Evolutionary conservation across 2,113 vertebrate species (phyloP).

Genomic region (Tachysurus fulvidraco): DNA sequence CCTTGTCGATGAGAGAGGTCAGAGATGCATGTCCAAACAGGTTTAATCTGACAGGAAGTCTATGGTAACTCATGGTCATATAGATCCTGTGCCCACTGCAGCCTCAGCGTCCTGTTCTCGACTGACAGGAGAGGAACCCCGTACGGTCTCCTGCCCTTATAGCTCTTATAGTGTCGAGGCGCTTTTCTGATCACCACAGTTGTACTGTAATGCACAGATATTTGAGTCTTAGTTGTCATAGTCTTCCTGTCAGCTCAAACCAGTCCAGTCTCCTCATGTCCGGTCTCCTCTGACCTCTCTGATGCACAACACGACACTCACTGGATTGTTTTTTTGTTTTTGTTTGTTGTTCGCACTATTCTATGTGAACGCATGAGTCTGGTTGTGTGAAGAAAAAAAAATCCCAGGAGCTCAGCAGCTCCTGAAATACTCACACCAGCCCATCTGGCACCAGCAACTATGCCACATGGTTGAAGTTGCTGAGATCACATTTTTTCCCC

Average conservation of each 20-base stretch:
- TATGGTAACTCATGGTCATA: not conserved
- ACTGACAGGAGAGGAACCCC: not conserved
- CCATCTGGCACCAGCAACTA: not conserved
- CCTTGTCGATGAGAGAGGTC: not conserved
- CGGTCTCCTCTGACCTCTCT: not conserved
- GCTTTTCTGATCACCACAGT: slow-evolving; percentile 1
- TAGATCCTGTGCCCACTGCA: not conserved
- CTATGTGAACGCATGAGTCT: not conserved
- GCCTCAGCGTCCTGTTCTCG: not conserved
- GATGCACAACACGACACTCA: not conserved
- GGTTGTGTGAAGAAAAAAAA: not conserved
- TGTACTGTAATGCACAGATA: not conserved
- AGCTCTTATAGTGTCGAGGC: not conserved
- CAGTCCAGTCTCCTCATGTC: not conserved
- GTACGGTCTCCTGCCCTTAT: not conserved
- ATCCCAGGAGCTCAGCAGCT: not conserved
- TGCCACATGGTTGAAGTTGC: not conserved
- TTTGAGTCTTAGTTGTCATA: not conserved
- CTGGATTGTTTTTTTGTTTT: not conserved
- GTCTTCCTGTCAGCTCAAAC: not conserved
- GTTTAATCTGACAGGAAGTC: not conserved
- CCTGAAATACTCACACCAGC: not conserved
- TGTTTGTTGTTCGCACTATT: not conserved
- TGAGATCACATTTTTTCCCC: not conserved
- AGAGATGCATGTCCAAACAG: not conserved